Evolutionary conservation across 2,888 invertebrate species (phyloP), one percentile per base, ranked within the genome.

Genomic region (Cheilosia impressa): DNA sequence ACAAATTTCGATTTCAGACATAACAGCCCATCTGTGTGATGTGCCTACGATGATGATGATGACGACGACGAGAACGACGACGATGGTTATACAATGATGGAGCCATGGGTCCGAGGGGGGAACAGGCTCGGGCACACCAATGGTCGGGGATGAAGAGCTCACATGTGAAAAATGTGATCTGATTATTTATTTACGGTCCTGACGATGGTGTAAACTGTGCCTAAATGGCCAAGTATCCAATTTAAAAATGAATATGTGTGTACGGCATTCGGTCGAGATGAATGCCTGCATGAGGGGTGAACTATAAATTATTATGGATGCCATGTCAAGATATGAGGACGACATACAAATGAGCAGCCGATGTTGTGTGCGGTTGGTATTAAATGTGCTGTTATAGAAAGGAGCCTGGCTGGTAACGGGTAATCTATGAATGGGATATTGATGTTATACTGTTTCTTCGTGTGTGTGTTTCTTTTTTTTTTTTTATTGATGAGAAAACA

Each of bases 141-240:
- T 22, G 68, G 13, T 45, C 43, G 68, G 63, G 52, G 34, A 85
- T 65, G 66, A 66, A 65, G 78, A 71, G 57, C 75, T 80, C 84
- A 85, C 80, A 85, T 87, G 82, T 87, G 82, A 87, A 82, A 82
- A 87, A 87, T 87, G 87, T 77, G 82, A 87, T 82, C 87, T 78
- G 87, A 82, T 87, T 82, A 87, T 87, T 87, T 87, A 87, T 87
- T 87, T 87, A 77, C 82, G 82, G 82, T 78, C 65, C 68, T 65
- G 76, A 65, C 71, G 45, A 78, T 87, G 82, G 87, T 87, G 82
- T 87, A 87, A 87, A 87, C 82, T 87, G 73, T 73, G 73, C 87
- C 87, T 87, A 87, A 87, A 82, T 87, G 87, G 87, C 82, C 81
- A 82, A 87, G 87, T 82, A 87, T 87, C 82, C 87, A 82, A 87